A percentile compares a stretch with the other conserved stretches of the same genome.
phyloP scores from a whole-genome alignment of 2,797 vertebrate species.

The Karalla daura region DNA sequence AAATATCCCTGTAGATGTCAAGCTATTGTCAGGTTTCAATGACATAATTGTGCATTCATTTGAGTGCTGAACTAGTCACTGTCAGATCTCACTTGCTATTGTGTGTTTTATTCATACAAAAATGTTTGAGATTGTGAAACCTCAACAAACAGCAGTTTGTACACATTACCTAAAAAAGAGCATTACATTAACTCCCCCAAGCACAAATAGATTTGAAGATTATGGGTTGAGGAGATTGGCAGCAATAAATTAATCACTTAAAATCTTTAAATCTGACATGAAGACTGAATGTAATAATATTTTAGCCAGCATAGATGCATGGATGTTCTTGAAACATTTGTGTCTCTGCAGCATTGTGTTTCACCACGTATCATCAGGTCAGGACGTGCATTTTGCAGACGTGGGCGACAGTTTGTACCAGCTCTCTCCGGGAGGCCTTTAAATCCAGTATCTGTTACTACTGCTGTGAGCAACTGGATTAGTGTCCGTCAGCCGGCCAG shows the following conservation, averaged over 20 bases:
- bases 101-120: not conserved
- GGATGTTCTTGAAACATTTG: not conserved
- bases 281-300: too few species aligned
- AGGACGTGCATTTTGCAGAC: not conserved
- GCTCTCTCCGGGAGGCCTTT: not conserved
- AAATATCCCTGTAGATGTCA: too few species aligned
- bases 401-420: not conserved
- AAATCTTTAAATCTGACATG: not conserved
- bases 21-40: too few species aligned
- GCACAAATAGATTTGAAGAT: too few species aligned
- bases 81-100: too few species aligned
- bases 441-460: slow-evolving; percentile 33
- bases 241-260: not conserved
- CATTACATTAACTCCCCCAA: too few species aligned
- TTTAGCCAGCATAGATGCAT: not conserved
- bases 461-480: slow-evolving; percentile 53
- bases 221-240: too few species aligned
- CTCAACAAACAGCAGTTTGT: not conserved
- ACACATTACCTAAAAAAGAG: not conserved
- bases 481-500: slow-evolving; percentile 15
- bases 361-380: too few species aligned
- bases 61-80: too few species aligned
- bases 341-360: not conserved
- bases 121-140: not conserved
- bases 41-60: too few species aligned